A percentile compares a stretch with the other conserved stretches of the same genome.
phyloP scores from a whole-genome alignment of 2,797 vertebrate species.

The Eulemur rubriventer region DNA sequence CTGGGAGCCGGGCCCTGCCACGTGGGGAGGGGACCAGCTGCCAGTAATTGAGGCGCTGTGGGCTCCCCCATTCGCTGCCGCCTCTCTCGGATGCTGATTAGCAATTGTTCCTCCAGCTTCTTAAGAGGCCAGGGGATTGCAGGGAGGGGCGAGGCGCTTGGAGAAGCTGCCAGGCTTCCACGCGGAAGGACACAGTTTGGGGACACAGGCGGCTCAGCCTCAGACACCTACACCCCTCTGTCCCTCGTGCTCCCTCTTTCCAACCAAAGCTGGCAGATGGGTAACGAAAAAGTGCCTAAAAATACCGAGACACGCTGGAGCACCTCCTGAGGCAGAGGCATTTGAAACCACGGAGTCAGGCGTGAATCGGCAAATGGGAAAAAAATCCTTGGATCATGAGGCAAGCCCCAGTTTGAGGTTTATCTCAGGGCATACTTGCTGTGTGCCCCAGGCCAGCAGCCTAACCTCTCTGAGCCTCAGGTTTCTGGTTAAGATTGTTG shows the following conservation, averaged over 20 bases:
- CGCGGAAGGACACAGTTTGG: not conserved
- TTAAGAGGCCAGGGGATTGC: constrained; percentile 52
- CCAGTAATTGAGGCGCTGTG: constrained; percentile 30
- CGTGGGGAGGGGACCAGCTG: constrained; percentile 47
- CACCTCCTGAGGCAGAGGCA: not conserved
- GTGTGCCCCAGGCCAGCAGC: not conserved
- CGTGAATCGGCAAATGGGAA: accelerated
- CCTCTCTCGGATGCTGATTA: constrained; percentile 69
- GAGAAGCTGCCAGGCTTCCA: not conserved
- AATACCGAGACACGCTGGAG: not conserved
- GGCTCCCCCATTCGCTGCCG: constrained; percentile 10
- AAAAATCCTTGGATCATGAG: not conserved
- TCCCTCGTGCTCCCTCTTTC: not conserved
- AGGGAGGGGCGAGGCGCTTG: not conserved
- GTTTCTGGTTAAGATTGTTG: not conserved
- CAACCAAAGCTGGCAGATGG: not conserved
- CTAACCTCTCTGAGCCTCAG: not conserved
- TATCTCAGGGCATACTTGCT: not conserved
- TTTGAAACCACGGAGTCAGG: not conserved
- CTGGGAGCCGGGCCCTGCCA: not conserved
- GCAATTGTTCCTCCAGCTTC: constrained; percentile 70
- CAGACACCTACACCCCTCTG: not conserved
- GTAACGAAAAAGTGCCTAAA: not conserved
- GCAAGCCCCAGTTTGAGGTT: not conserved
- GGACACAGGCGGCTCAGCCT: not conserved